Percentiles rank a stretch among this genome's conserved stretches.
Evolutionary conservation across 2,888 invertebrate species (phyloP).

Genomic region (Barypeithes pellucidus): DNA sequence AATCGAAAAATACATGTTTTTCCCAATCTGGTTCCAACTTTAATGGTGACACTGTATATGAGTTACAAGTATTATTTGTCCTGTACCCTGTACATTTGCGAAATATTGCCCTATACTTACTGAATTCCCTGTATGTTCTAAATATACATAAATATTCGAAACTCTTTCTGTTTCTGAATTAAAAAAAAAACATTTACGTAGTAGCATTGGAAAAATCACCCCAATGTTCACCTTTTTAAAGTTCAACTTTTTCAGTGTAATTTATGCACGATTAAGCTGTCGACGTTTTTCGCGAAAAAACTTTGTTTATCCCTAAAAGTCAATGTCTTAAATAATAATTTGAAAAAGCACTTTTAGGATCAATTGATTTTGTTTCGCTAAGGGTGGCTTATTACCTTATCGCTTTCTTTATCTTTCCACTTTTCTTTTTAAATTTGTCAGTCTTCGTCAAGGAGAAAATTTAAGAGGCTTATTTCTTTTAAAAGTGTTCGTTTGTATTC

Average conservation of each 20-base stretch:
- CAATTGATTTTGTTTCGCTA: conserved; percentile 67
- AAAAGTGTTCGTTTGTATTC: neutral
- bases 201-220: neutral
- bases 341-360: conserved; percentile 57
- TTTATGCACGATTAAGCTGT: neutral
- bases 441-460: conserved; percentile 67
- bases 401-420: conserved; percentile 58
- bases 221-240: neutral
- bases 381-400: conserved; percentile 66
- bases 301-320: conserved; percentile 64
- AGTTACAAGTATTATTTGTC: too few species aligned
- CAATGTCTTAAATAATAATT: conserved; percentile 63
- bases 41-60: too few species aligned
- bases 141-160: too few species aligned
- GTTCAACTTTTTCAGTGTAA: neutral
- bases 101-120: too few species aligned
- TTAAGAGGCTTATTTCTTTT: neutral
- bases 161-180: too few species aligned
- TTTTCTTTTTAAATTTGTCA: conserved; percentile 63
- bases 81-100: too few species aligned
- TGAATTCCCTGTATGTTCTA: too few species aligned
- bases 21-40: too few species aligned
- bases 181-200: too few species aligned
- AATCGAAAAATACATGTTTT: too few species aligned
- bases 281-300: neutral